phyloP scores from a whole-genome alignment of 2,888 invertebrate species.

The Trichopria drosophilae region DNA sequence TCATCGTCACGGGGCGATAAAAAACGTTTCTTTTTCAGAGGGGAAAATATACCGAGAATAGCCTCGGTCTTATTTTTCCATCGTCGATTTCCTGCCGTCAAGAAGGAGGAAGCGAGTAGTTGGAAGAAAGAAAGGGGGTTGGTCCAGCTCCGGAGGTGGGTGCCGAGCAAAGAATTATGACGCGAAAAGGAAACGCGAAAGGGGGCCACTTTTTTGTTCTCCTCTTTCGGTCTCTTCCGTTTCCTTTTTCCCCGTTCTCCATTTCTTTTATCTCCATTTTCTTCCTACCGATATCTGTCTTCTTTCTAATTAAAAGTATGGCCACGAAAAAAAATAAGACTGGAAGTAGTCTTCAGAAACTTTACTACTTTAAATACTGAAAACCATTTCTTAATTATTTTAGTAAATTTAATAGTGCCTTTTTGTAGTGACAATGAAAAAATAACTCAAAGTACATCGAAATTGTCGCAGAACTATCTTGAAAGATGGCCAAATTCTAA shows the following conservation, averaged over 20 bases:
- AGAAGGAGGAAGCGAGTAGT: slow-evolving; percentile 38
- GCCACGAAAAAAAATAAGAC: too few species aligned
- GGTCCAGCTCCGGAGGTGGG: slow-evolving; percentile 37
- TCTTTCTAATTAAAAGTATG: too few species aligned
- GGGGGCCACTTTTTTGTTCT: slow-evolving; percentile 37
- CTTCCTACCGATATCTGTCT: too few species aligned
- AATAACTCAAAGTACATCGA: too few species aligned
- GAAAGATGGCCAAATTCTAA: too few species aligned
- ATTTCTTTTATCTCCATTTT: slow-evolving; percentile 25
- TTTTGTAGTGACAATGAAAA: too few species aligned
- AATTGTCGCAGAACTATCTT: too few species aligned
- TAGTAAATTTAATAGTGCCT: too few species aligned
- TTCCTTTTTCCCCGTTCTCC: slow-evolving; percentile 19
- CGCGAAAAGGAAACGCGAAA: slow-evolving; percentile 43
- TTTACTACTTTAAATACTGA: too few species aligned
- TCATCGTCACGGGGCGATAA: slow-evolving; percentile 8
- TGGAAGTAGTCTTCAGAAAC: too few species aligned
- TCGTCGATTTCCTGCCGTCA: slow-evolving; percentile 36
- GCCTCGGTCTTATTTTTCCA: slow-evolving; percentile 40
- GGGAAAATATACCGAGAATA: slow-evolving; percentile 12
- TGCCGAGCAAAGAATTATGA: slow-evolving; percentile 47
- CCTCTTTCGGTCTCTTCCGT: slow-evolving; percentile 25
- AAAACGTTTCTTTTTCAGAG: slow-evolving; percentile 5
- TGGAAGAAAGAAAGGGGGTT: slow-evolving; percentile 36
- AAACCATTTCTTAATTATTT: too few species aligned